Evolutionary conservation across 2,113 vertebrate genomes (phyloP).

Genomic region (Lipotes vexillifer): DNA sequence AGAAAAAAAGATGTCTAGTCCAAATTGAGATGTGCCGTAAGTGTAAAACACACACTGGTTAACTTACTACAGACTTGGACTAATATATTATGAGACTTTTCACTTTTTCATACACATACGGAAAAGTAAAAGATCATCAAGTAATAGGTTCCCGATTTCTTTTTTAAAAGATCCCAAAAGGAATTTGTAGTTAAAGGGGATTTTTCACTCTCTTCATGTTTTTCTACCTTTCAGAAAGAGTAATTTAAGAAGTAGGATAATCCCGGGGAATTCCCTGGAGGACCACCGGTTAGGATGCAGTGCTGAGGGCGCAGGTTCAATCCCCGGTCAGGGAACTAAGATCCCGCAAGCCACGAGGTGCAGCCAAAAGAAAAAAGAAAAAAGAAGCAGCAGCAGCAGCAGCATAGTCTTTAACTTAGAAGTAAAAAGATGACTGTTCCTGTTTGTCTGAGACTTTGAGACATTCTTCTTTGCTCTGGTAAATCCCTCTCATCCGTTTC

Average conservation of each 20-base stretch:
- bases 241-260: not conserved
- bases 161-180: not conserved
- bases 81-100: conserved; percentile 30
- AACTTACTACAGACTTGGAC: conserved; percentile 66
- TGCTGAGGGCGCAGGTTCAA: not conserved
- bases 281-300: not conserved
- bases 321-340: not conserved
- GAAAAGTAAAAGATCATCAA: conserved; percentile 24
- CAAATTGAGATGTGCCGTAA: not conserved
- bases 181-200: not conserved
- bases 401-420: not conserved
- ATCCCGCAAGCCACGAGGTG: not conserved
- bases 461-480: not conserved
- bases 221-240: conserved; percentile 37
- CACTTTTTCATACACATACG: conserved; percentile 40
- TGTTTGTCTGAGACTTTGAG: not conserved
- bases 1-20: not conserved
- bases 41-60: not conserved
- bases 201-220: conserved; percentile 44
- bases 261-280: not conserved
- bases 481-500: not conserved
- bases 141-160: not conserved
- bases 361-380: not conserved
- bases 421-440: not conserved
- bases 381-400: not conserved